phyloP scores from a whole-genome alignment of 2,113 vertebrate genomes.

The Amia ocellicauda region DNA sequence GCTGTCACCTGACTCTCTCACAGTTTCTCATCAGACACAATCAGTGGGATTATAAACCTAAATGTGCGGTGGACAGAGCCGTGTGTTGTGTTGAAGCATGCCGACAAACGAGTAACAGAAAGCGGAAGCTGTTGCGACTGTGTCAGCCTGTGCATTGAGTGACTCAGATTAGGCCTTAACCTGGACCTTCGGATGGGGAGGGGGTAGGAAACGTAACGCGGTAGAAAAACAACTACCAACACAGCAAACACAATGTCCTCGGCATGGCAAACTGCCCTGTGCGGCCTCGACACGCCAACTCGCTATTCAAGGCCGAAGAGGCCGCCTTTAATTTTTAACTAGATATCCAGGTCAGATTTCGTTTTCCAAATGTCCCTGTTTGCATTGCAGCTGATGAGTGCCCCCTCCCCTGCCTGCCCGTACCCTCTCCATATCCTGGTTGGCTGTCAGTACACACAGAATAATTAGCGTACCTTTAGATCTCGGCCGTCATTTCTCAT shows the following conservation, averaged over 20 bases:
- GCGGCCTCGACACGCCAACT: background rate
- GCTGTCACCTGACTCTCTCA: background rate
- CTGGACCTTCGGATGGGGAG: constrained; percentile 1
- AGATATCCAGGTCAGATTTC: constrained; percentile 11
- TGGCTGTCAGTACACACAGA: constrained; percentile 27
- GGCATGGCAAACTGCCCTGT: background rate
- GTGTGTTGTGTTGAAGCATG: no score
- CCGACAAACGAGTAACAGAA: background rate
- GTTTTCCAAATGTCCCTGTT: background rate
- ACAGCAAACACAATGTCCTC: background rate
- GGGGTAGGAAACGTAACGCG: background rate
- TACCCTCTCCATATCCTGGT: constrained; percentile 10
- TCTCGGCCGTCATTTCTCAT: constrained; percentile 40
- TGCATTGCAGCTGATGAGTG: background rate
- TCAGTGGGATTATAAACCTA: no score
- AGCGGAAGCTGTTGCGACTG: constrained; percentile 2
- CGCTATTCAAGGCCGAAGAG: background rate
- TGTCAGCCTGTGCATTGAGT: background rate
- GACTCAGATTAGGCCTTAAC: background rate
- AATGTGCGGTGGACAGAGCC: no score
- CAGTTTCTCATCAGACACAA: no score
- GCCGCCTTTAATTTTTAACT: constrained; percentile 18
- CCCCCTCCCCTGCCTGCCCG: constrained; percentile 12
- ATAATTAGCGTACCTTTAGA: constrained; percentile 44
- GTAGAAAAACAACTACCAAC: background rate